Conservation (phyloP, 2,888 invertebrate species). For the Drosophila maculinotata region DNA sequence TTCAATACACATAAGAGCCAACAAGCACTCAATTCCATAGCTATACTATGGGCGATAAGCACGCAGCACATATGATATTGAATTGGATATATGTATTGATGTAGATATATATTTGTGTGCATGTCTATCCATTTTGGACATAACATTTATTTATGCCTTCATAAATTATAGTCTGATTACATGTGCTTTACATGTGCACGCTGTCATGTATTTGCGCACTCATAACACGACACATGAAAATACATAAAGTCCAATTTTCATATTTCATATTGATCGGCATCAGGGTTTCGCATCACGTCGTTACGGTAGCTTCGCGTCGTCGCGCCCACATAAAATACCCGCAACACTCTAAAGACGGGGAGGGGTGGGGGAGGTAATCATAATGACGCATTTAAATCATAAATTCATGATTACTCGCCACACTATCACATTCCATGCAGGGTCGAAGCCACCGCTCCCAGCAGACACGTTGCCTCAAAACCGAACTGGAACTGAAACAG, state of each 20-base stretch:
- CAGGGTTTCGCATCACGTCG: conserved; percentile 62
- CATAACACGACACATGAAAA: conserved; percentile 63
- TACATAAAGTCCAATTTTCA: conserved; percentile 72
- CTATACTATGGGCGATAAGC: neutral
- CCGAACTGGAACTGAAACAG: conserved; percentile 9
- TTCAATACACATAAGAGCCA: too few relatives aligned
- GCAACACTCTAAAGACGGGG: neutral
- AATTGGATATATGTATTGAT: neutral
- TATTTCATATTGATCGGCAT: conserved; percentile 67
- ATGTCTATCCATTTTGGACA: conserved; percentile 1
- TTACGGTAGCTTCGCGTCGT: conserved; percentile 32
- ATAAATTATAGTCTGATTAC: conserved; percentile 68
- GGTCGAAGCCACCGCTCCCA: conserved; percentile 61
- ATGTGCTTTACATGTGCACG: conserved; percentile 56
- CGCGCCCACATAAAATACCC: conserved; percentile 39
- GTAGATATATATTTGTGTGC: neutral
- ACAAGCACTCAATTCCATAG: too few relatives aligned
- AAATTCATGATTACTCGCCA: conserved; percentile 71
- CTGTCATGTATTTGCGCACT: conserved; percentile 68
- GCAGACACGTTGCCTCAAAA: conserved; percentile 32
- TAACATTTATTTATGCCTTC: conserved; percentile 47
- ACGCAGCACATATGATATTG: conserved; percentile 11
- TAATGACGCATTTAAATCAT: conserved; percentile 80
- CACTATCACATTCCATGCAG: conserved; percentile 67
- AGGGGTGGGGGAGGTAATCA: conserved; percentile 28